These are phyloP conservation scores for Poeciliopsis turneri DNA, from an alignment of 2,797 vertebrate species.

Conservation along the genomic window DNA sequence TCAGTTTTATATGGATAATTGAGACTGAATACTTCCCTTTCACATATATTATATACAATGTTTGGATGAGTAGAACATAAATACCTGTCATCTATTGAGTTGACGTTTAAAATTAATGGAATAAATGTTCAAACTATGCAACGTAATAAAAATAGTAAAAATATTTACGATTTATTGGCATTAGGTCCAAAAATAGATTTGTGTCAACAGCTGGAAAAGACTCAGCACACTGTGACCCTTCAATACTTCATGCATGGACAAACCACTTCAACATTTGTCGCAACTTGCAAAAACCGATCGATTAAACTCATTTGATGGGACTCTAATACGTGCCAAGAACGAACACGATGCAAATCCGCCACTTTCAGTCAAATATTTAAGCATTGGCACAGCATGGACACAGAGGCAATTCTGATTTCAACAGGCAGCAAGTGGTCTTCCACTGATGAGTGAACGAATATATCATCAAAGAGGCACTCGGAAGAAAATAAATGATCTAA, in stretches of 20 bases:
- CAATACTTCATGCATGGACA: neutral
- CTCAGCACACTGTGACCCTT: neutral
- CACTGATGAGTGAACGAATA: neutral
- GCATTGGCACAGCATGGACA: neutral
- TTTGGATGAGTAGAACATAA: neutral
- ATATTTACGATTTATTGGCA: neutral
- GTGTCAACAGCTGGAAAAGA: slow-evolving; percentile 3
- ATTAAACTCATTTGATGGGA: neutral
- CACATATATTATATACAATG: neutral
- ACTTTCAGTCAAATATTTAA: neutral
- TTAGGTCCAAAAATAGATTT: neutral
- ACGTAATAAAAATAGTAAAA: neutral
- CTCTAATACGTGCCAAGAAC: neutral
- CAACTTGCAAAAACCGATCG: neutral
- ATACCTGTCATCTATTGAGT: neutral
- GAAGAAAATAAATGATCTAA: neutral
- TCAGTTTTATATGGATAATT: neutral
- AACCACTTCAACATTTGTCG: neutral
- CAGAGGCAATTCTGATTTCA: neutral
- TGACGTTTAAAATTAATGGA: neutral
- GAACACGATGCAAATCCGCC: neutral
- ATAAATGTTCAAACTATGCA: neutral
- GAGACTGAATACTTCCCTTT: neutral
- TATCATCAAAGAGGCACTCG: neutral
- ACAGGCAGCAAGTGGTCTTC: neutral